Percentiles rank a stretch among this genome's conserved stretches.
These are phyloP conservation scores for Callaeas wilsoni DNA, from an alignment of 2,113 vertebrate species.

Conservation along the genomic window DNA sequence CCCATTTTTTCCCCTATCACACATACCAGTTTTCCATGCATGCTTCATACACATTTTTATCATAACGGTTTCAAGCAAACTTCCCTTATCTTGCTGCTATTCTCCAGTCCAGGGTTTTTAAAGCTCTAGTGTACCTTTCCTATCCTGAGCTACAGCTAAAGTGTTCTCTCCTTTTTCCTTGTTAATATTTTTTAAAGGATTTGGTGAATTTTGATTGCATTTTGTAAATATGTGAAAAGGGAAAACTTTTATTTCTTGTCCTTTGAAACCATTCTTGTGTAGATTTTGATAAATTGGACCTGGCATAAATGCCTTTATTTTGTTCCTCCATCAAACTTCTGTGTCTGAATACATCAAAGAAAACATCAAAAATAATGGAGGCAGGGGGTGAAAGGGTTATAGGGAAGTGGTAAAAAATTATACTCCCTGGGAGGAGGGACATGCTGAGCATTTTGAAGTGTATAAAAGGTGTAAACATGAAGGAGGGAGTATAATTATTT, in stretches of 20 bases:
- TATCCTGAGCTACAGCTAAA: background rate
- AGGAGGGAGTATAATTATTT: background rate
- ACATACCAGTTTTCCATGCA: background rate
- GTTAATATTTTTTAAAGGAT: background rate
- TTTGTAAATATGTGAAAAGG: background rate
- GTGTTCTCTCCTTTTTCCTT: background rate
- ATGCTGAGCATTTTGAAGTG: conserved; percentile 41
- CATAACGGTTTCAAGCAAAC: background rate
- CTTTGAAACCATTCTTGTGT: background rate
- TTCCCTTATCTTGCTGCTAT: background rate
- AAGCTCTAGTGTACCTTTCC: background rate
- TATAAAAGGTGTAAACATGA: background rate
- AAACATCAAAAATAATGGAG: background rate
- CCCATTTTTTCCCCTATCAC: background rate
- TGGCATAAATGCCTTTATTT: conserved; percentile 12
- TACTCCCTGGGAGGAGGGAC: background rate
- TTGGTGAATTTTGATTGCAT: background rate
- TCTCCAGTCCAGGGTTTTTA: background rate
- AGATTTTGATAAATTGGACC: background rate
- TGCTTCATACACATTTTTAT: background rate
- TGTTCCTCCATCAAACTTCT: background rate
- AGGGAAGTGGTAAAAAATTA: background rate
- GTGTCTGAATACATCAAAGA: conserved; percentile 23
- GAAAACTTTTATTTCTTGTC: background rate
- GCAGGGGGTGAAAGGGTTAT: background rate